Evolutionary conservation across 2,113 vertebrate genomes (phyloP), one percentile per base, ranked within the genome.

Genomic region (Todiramphus chloris): DNA sequence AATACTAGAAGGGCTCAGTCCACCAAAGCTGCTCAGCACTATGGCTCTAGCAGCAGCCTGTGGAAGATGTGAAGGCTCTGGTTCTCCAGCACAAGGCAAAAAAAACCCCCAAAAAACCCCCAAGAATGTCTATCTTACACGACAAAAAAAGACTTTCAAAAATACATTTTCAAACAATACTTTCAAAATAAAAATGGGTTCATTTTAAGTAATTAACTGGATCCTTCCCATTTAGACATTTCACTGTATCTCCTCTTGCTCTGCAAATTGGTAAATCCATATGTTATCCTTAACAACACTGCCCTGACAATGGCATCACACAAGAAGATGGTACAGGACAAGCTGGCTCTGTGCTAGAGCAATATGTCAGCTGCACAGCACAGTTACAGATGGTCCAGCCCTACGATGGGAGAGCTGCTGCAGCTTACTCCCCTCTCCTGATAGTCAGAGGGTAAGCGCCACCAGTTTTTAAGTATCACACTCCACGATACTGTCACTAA

Each of bases 21-120:
- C 25, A n/a, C 41, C 78, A 67, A 44, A 84, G 35, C 10, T 84
- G 35, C 74, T 44, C 28, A 84, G 31, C 14, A 16, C 14, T 55
- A 46, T 0, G 3, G 19, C 53, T 72, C 20, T 43, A 37, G n/a
- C 0, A 5, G 14, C 63, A 87, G 43, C 0, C 1, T 13, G 21
- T 13, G n/a, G 21, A 69, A 76, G 39, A n/a, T 24, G 41, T 28
- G 28, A 81, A 62, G 21, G 53, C 23, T 44, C 41, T 51, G 64
- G 41, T 70, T 76, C 28, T 62, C 64, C 27, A n/a, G 41, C 18
- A 28, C 5, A 58, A 73, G 23, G 25, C 17, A 79, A 51, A 62
- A 62, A 39, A 64, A 44, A n/a, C n/a, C n/a, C n/a, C n/a, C n/a
- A n/a, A n/a, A n/a, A n/a, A n/a, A n/a, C n/a, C n/a, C n/a, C n/a